Base-by-base conservation (phyloP, 2,113 vertebrate genomes). In the Rhegmatorhina hoffmannsi region DNA sequence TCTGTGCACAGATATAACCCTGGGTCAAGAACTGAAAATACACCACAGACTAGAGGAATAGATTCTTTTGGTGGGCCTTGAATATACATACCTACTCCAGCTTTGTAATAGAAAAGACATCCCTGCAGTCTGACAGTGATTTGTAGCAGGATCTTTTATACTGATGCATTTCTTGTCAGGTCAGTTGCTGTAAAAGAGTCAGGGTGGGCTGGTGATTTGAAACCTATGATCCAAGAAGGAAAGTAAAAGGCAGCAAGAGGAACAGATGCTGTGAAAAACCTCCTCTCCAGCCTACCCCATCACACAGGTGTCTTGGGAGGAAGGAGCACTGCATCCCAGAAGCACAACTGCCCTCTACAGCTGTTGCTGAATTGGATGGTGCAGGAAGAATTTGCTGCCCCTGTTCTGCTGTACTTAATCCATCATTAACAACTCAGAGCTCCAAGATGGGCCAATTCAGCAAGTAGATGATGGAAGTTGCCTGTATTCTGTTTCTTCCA, bases 51-150 rank as follows among this genome's bases (percentile, higher is more conserved):
- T 70, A 59, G 83, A 93, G 47, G 83, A 95, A 91, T 20, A 88
- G 58, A 84, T 89, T 94, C 7, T 24, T 97, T 72, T 70, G 33
- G 9, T 44, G 52, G 43, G 23, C 44, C 43, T 75, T 3, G 2
- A 75, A 40, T 21, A 47, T 7, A 43, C 34, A 8, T 55, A 29
- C 36, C 87, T 38, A n/a, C 58, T 84, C 28, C 53, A 68, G 25
- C 15, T 68, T 49, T 3, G 1, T 11, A 52, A 55, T 6, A 66
- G 62, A 78, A 95, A 92, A 94, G 62, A 84, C 64, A 68, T 68
- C 73, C 90, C 52, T 77, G 60, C 79, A 69, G 36, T 58, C 78
- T 94, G 75, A 64, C 89, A 94, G 72, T 87, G 80, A 95, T 96
- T 94, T 90, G 66, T 79, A 64, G 63, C 89, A 76, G 74, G 52